Evolutionary conservation across 2,888 invertebrate species (phyloP).

Genomic region (Caenorhabditis sinica): DNA sequence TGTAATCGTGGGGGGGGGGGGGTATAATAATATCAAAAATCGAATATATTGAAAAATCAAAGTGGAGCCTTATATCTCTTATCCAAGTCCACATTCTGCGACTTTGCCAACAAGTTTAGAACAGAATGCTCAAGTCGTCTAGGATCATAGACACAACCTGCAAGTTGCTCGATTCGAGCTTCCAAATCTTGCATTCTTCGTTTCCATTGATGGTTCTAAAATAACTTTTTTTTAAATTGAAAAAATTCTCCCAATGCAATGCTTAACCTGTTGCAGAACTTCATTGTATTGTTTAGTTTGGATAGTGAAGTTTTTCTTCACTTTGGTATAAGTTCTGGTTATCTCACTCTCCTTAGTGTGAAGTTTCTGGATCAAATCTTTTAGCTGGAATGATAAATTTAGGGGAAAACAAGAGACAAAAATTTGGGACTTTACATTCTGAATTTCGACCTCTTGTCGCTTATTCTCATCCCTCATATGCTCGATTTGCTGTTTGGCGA

Average conservation of each 20-base stretch:
- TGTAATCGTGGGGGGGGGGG: too few relatives aligned
- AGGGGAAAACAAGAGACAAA: background rate
- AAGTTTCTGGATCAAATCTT: conserved; percentile 29
- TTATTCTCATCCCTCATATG: conserved; percentile 51
- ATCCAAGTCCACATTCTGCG: conserved; percentile 67
- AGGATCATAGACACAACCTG: conserved; percentile 70
- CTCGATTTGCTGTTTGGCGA: conserved; percentile 60
- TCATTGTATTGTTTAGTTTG: conserved; percentile 29
- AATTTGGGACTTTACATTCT: conserved; percentile 32
- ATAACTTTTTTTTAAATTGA: background rate
- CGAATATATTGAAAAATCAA: background rate
- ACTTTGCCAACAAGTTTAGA: conserved; percentile 60
- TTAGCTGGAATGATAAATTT: conserved; percentile 37
- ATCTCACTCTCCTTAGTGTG: conserved; percentile 52
- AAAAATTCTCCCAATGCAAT: background rate
- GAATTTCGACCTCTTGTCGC: conserved; percentile 48
- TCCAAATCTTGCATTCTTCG: conserved; percentile 63
- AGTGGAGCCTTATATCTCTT: conserved; percentile 55
- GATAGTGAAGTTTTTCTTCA: conserved; percentile 39
- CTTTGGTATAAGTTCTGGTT: conserved; percentile 40
- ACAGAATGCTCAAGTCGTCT: conserved; percentile 68
- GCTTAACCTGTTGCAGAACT: conserved; percentile 26
- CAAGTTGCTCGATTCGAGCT: conserved; percentile 67
- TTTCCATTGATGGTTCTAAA: conserved; percentile 59
- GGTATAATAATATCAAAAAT: background rate